Percentiles rank a stretch among this genome's conserved stretches.
These are phyloP conservation scores for Oreonectes daqikongensis DNA, from an alignment of 2,797 vertebrate species.

Conservation along the genomic window DNA sequence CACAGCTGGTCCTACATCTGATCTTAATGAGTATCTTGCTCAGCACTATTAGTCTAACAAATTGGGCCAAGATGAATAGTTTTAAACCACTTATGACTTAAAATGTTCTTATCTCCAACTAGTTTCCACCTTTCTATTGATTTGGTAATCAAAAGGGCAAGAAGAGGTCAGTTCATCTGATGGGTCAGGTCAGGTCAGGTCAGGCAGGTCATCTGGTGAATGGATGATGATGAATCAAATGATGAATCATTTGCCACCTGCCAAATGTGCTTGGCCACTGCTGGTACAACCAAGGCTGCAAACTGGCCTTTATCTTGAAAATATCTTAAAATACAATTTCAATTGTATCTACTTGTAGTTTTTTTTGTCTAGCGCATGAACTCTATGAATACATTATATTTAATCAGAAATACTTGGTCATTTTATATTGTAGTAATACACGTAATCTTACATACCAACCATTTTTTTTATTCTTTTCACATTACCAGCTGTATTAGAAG, in stretches of 20 bases:
- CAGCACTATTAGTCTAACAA: not conserved
- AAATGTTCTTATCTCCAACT: slow-evolving; percentile 8
- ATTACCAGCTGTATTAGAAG: slow-evolving; percentile 2
- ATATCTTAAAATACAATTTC: not conserved
- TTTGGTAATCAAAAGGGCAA: slow-evolving; percentile 7
- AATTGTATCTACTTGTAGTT: not conserved
- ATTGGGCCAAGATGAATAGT: not conserved
- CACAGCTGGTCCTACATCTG: slow-evolving; percentile 15
- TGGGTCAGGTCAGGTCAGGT: slow-evolving; percentile 7
- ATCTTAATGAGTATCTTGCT: slow-evolving; percentile 10
- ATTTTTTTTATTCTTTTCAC: not conserved
- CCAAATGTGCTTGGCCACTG: not conserved
- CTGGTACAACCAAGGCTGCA: not conserved
- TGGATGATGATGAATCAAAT: slow-evolving; percentile 5
- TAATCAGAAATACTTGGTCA: not conserved
- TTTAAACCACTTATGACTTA: not conserved
- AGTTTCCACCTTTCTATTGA: slow-evolving; percentile 10
- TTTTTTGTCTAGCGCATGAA: not conserved
- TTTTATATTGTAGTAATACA: not conserved
- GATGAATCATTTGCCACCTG: slow-evolving; percentile 5
- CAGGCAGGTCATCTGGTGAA: slow-evolving; percentile 25
- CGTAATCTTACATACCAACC: not conserved
- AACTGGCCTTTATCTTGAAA: not conserved
- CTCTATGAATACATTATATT: not conserved
- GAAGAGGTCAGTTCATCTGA: slow-evolving; percentile 17